Base-by-base conservation (phyloP, 2,888 invertebrate genomes). In the Chalcosyrphus nemorum region DNA sequence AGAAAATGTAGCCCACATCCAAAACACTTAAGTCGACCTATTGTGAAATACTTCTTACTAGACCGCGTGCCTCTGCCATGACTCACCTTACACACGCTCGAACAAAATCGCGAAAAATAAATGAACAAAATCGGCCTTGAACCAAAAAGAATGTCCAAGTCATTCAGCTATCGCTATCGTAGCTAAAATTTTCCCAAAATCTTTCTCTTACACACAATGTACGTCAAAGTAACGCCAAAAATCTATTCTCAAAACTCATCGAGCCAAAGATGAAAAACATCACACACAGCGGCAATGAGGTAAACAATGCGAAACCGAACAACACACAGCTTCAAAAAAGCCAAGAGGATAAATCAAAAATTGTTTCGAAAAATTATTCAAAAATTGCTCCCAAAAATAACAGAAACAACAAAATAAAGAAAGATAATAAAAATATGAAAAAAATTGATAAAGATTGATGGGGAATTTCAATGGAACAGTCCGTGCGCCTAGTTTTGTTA, bases 381-480 rank as follows among this genome's bases (percentile, higher is more conserved):
- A 56, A 63, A 50, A 50, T 24, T 27, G n/a, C 27, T 27, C 27
- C 21, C 38, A 57, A 66, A 59, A 43, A 35, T 9, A 35, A 50
- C 57, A n/a, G n/a, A n/a, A n/a, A n/a, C n/a, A n/a, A n/a, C n/a
- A n/a, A n/a, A n/a, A n/a, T n/a, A n/a, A n/a, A 57, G 13, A 50
- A 68, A 61, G 17, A 5, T 11, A 65, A 56, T 32, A 68, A 56
- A 50, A 57, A 50, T 29, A 52, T 15, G 24, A 61, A n/a, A n/a
- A n/a, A n/a, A 65, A 63, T 63, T 71, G 57, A 68, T 76, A 59
- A 71, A 81, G 70, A 81, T 71, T 65, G 77, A 81, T 81, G 81
- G 70, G 56, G 27, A 65, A 65, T 57, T 50, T 57, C 47, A 52
- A 47, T 57, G 17, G 52, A 59, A 70, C 15, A 61, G 52, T 61